Evolutionary conservation across 2,888 invertebrate species (phyloP).

Genomic region (Rhagium mordax): DNA sequence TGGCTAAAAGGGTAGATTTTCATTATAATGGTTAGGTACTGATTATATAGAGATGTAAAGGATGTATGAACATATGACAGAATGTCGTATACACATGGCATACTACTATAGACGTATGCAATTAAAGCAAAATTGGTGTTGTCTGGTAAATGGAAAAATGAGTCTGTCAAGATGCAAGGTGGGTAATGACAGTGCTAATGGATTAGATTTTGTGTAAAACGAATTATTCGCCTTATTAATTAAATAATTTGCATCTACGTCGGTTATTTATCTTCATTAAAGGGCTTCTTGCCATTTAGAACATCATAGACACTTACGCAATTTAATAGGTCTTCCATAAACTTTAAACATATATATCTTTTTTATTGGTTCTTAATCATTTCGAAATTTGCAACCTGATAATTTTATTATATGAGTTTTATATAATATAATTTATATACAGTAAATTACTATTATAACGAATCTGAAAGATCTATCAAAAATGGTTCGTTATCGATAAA

Average conservation of each 20-base stretch:
- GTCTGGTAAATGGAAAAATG: conserved; percentile 37
- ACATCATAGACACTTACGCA: background rate
- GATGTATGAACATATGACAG: conserved; percentile 1
- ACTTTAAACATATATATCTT: background rate
- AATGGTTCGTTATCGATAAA: no score
- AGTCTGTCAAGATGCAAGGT: conserved; percentile 31
- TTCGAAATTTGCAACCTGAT: background rate
- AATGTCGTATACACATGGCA: conserved; percentile 7
- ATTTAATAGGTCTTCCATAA: background rate
- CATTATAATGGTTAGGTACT: background rate
- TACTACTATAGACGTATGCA: background rate
- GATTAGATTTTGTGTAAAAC: conserved; percentile 27
- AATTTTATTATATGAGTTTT: no score
- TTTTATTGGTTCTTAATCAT: background rate
- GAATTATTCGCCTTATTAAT: conserved; percentile 17
- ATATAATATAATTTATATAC: no score
- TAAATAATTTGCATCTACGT: conserved; percentile 10
- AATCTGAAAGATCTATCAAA: no score
- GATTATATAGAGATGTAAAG: background rate
- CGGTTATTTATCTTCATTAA: conserved; percentile 21
- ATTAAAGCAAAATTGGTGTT: conserved; percentile 25
- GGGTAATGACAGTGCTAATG: conserved; percentile 10
- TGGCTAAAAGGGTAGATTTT: background rate
- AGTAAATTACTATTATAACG: no score
- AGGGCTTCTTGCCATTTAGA: background rate